Evolutionary conservation across 2,113 vertebrate species (phyloP).

Genomic region (Empidonax alnorum): DNA sequence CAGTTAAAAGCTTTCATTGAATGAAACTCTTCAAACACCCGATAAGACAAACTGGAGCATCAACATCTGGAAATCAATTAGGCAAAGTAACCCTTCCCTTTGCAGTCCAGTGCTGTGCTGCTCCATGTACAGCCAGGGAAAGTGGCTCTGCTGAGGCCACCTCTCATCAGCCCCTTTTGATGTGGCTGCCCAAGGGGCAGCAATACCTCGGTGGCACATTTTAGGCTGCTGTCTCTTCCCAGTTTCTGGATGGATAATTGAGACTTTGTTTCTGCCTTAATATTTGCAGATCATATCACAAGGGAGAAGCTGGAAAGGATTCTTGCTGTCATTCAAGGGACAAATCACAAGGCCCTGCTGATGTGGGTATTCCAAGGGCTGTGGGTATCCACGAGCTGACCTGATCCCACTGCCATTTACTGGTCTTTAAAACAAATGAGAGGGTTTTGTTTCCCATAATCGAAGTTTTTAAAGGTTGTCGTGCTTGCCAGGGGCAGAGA

Average conservation of each 20-base stretch:
- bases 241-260: background rate
- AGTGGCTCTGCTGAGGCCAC: background rate
- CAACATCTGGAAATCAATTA: background rate
- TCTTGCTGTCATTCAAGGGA: conserved; percentile 89
- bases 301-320: conserved; percentile 88
- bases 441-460: background rate
- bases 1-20: background rate
- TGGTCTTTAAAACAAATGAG: background rate
- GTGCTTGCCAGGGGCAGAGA: background rate
- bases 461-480: background rate
- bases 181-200: background rate
- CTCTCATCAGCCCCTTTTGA: background rate
- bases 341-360: conserved; percentile 89
- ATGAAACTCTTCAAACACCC: background rate
- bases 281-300: conserved; percentile 86
- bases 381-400: background rate
- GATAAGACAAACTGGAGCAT: background rate
- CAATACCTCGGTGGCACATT: background rate
- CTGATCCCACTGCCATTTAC: background rate
- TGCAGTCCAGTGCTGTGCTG: background rate
- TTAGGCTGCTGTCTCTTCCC: background rate
- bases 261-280: background rate
- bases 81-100: background rate
- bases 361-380: conserved; percentile 69
- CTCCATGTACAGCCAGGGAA: background rate